phyloP scores from a whole-genome alignment of 1,140 invertebrate species.

The Bradynema listronoti region DNA sequence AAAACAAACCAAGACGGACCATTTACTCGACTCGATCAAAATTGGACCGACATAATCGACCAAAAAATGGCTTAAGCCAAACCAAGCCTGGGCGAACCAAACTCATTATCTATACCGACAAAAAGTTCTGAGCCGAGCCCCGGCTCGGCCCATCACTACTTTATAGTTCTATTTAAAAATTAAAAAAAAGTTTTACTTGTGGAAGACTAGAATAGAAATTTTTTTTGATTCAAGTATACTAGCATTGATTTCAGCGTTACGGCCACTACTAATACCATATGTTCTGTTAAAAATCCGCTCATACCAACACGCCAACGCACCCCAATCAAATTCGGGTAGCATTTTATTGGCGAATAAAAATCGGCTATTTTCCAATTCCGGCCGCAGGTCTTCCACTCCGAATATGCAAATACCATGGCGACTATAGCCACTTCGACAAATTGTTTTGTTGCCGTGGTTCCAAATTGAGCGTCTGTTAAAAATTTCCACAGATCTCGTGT shows the following conservation, averaged over 20 bases:
- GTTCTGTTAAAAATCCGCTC: slow-evolving; percentile 9
- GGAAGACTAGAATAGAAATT: neutral
- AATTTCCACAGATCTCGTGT: no score
- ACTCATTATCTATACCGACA: no score
- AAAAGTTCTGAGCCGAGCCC: no score
- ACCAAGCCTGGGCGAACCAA: no score
- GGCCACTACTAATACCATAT: neutral
- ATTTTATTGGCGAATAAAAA: slow-evolving; percentile 16
- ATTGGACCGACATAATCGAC: no score
- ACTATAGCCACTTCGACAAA: neutral
- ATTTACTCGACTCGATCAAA: no score
- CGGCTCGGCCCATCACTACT: no score
- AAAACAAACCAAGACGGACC: no score
- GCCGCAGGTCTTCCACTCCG: slow-evolving; percentile 31
- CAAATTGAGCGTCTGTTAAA: no score
- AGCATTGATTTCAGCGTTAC: no score
- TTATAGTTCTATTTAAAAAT: neutral
- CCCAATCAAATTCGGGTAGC: slow-evolving; percentile 65
- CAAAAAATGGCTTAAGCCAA: no score
- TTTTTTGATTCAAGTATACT: neutral
- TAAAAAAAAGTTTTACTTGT: neutral
- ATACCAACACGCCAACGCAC: slow-evolving; percentile 15
- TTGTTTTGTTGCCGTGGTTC: slow-evolving; percentile 8
- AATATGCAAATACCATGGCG: slow-evolving; percentile 33
- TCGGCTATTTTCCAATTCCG: slow-evolving; percentile 22